Evolutionary conservation across 2,113 vertebrate species (phyloP).

Genomic region (Anseranas semipalmata): DNA sequence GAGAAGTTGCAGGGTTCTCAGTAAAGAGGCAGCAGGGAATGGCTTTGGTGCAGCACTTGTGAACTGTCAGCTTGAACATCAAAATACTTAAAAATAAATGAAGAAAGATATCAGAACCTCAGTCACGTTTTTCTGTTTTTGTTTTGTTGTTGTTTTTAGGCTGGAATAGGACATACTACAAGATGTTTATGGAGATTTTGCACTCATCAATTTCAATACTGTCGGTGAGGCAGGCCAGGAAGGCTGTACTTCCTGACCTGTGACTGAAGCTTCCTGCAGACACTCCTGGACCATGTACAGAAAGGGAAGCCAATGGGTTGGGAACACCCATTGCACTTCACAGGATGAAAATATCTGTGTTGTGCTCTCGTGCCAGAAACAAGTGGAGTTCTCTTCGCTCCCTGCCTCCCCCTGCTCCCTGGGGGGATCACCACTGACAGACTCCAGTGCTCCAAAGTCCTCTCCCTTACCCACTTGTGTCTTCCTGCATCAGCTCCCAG

Average conservation of each 20-base stretch:
- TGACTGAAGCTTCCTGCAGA: conserved; percentile 6
- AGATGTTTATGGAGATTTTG: background rate
- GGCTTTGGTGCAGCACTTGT: background rate
- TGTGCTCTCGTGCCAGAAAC: no score
- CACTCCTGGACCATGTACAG: background rate
- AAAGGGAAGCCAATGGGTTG: background rate
- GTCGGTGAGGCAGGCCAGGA: background rate
- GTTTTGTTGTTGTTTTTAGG: background rate
- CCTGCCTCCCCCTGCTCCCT: background rate
- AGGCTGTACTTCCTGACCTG: background rate
- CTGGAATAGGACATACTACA: fast-evolving
- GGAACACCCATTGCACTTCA: background rate
- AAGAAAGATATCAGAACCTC: background rate
- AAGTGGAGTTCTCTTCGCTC: background rate
- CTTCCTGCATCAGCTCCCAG: background rate
- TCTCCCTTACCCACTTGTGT: background rate
- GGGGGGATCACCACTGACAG: background rate
- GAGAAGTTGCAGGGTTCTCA: background rate
- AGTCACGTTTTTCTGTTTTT: background rate
- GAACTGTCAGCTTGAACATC: background rate
- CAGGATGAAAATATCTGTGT: no score
- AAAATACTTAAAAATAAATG: background rate
- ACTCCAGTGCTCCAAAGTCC: background rate
- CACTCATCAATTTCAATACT: background rate
- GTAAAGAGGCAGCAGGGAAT: background rate